phyloP scores from a whole-genome alignment of 2,888 invertebrate genomes.

The Prosopocoilus inquinatus region DNA sequence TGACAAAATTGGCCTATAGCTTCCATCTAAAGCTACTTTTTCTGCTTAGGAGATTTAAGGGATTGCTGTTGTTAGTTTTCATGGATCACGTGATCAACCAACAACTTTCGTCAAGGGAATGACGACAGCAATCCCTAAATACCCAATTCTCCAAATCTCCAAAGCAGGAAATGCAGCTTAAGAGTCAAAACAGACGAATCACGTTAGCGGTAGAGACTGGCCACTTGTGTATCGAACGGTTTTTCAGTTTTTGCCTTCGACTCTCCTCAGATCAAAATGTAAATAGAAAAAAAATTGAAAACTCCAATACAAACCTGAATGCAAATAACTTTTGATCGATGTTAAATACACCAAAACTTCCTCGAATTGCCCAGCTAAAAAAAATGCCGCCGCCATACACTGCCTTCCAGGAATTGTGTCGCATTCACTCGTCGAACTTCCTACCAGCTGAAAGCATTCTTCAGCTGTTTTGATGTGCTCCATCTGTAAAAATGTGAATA shows the following conservation, averaged over 20 bases:
- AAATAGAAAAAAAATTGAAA: neutral
- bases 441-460: conserved; percentile 94
- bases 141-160: too few relatives aligned
- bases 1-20: too few relatives aligned
- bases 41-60: too few relatives aligned
- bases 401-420: conserved; percentile 97
- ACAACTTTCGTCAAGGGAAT: too few relatives aligned
- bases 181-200: too few relatives aligned
- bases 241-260: too few relatives aligned
- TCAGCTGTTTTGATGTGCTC: conserved; percentile 94
- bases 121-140: too few relatives aligned
- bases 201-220: too few relatives aligned
- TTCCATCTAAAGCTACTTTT: too few relatives aligned
- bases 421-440: conserved; percentile 94
- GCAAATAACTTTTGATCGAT: conserved; percentile 94
- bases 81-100: too few relatives aligned
- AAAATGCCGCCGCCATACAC: conserved; percentile 97
- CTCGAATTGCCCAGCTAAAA: conserved; percentile 91
- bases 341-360: conserved; percentile 95
- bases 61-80: too few relatives aligned
- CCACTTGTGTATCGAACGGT: neutral
- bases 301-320: conserved; percentile 40
- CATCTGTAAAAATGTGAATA: conserved; percentile 58
- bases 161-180: too few relatives aligned
- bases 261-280: neutral